Evolutionary conservation across 2,113 vertebrate species (phyloP).

Genomic region (Motacilla tschutschensis): DNA sequence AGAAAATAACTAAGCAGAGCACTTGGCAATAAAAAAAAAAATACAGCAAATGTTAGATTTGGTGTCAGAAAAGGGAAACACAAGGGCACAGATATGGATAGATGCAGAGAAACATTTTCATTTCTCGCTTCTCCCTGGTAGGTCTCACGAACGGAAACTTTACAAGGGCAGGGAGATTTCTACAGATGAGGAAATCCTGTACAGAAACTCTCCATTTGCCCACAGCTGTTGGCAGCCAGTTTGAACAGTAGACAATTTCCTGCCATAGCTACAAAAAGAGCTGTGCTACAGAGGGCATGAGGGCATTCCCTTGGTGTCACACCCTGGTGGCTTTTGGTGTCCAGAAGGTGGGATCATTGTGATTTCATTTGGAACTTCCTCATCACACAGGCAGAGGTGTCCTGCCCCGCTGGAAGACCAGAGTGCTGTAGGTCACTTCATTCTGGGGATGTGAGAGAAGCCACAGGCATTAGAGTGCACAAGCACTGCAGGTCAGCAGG

Average conservation of each 20-base stretch:
- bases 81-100: fast-evolving
- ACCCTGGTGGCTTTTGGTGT: neutral
- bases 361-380: neutral
- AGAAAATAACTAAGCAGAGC: neutral
- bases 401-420: neutral
- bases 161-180: neutral
- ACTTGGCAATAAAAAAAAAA: neutral
- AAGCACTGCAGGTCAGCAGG: neutral
- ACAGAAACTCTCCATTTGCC: neutral
- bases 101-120: neutral
- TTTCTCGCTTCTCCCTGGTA: neutral
- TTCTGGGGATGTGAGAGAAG: neutral
- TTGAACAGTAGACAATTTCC: neutral
- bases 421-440: conserved; percentile 11
- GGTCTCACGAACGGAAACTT: neutral
- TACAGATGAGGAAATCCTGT: neutral
- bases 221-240: neutral
- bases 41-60: neutral
- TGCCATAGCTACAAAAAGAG: fast-evolving
- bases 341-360: neutral
- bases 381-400: neutral
- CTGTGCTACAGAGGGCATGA: neutral
- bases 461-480: neutral
- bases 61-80: neutral
- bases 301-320: neutral